Evolutionary conservation across 1,140 invertebrate species (phyloP).

Genomic region (Pogonomyrmex barbatus): DNA sequence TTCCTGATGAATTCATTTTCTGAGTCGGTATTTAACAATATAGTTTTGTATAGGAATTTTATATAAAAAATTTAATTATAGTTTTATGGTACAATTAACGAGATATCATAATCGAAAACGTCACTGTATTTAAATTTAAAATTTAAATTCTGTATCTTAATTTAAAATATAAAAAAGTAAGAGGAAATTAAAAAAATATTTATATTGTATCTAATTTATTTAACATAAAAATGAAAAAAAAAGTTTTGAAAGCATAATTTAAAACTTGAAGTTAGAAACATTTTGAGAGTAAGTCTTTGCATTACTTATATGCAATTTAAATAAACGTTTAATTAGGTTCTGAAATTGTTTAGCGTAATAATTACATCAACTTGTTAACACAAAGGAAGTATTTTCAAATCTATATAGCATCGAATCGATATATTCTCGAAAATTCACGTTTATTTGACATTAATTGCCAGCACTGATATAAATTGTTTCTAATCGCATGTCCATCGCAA

Average conservation of each 20-base stretch:
- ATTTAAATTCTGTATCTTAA: not conserved
- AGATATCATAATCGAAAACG: not conserved
- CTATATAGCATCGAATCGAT: constrained; percentile 13
- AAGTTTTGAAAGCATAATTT: not conserved
- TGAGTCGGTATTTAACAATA: not conserved
- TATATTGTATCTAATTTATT: not conserved
- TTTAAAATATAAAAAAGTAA: not conserved
- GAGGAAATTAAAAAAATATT: not conserved
- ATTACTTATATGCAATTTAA: not conserved
- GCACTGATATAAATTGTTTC: constrained; percentile 46
- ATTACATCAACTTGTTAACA: not conserved
- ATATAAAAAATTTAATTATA: constrained; percentile 7
- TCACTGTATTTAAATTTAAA: not conserved
- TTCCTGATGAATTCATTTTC: not conserved
- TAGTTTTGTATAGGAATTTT: not conserved
- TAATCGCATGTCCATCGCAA: constrained; percentile 66
- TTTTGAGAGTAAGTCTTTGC: not conserved
- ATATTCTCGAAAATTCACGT: constrained; percentile 24
- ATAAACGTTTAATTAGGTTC: not conserved
- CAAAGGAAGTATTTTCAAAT: not conserved
- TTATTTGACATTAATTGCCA: constrained; percentile 61
- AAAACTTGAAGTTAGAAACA: not conserved
- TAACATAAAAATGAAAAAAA: not conserved
- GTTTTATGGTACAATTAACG: not conserved
- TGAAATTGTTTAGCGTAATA: not conserved